A percentile compares a stretch with the other conserved stretches of the same genome.
phyloP scores from a whole-genome alignment of 2,113 vertebrate genomes.

The Tragelaphus strepsiceros region DNA sequence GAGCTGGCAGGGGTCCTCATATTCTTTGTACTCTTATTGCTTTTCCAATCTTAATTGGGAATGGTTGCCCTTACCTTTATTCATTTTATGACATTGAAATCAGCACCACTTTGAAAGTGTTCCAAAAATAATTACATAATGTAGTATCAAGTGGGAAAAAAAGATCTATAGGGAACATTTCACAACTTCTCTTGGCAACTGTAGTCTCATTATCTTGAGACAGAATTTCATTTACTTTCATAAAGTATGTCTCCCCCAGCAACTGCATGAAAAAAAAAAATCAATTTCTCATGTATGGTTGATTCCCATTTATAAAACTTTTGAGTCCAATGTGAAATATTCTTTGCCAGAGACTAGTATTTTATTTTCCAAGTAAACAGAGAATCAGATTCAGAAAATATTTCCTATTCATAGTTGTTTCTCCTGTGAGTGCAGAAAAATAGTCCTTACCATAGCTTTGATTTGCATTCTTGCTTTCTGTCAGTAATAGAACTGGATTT shows the following conservation, averaged over 20 bases:
- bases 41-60: background rate
- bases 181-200: background rate
- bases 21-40: background rate
- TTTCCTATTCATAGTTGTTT: background rate
- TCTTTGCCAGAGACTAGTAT: background rate
- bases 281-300: background rate
- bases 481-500: background rate
- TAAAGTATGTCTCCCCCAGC: background rate
- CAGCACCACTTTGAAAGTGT: background rate
- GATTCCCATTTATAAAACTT: conserved; percentile 10
- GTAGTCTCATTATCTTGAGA: conserved; percentile 5
- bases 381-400: conserved; percentile 13
- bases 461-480: background rate
- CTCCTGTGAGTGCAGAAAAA: background rate
- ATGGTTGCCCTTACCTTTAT: background rate
- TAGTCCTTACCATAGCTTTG: background rate
- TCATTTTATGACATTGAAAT: background rate
- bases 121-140: conserved; percentile 41
- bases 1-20: background rate
- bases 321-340: background rate
- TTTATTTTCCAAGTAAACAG: background rate
- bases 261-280: conserved; percentile 41
- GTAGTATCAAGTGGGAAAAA: background rate
- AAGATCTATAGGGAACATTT: conserved; percentile 1
- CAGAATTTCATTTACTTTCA: conserved; percentile 30